Base-by-base conservation (phyloP, 2,113 vertebrate genomes). In the Tympanuchus pallidicinctus region DNA sequence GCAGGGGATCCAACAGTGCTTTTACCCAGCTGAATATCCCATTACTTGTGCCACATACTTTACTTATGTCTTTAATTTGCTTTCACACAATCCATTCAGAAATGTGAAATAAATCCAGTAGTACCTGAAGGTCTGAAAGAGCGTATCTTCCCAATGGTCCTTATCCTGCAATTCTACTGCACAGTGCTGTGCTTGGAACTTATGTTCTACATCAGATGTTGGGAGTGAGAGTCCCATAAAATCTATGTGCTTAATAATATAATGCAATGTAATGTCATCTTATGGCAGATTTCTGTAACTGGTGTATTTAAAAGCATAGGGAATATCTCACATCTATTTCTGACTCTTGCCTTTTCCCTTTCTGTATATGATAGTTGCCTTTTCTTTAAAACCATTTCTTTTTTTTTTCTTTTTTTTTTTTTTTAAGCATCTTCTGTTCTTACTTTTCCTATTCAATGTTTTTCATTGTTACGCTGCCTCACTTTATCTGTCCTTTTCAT, bases 191-290 rank as follows among this genome's bases (percentile, higher is more conserved):
- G 8, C 1, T 19, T 65, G 57, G 19, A 70, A 8, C 4, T 78
- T 7, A 1, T 1, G 3, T 61, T 32, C 25, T 48, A 47, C 1
- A 25, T 34, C 57, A 57, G 25, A 8, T 17, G 5, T 11, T 10
- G 10, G 8, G n/a, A 61, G 15, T 2, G 3, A 24, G 36, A 81
- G 76, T 4, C 15, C 34, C 27, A 10, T 14, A 60, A 89, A 92
- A 61, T 36, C 70, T 13, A 2, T 12, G 13, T 0, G 0, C 67
- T 84, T 89, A 71, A 22, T 10, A 19, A 25, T 10, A 19, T 28
- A 47, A 65, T 19, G 20, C 15, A 21, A 8, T 16, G 11, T 38
- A 73, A 66, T 45, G 15, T 28, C 76, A 90, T 54, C 21, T 76
- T 70, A 30, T 3, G 21, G 43, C 14, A 56, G 9, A 34, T 79